Base-by-base conservation (phyloP, 2,797 vertebrate genomes). In the Manis javanica region DNA sequence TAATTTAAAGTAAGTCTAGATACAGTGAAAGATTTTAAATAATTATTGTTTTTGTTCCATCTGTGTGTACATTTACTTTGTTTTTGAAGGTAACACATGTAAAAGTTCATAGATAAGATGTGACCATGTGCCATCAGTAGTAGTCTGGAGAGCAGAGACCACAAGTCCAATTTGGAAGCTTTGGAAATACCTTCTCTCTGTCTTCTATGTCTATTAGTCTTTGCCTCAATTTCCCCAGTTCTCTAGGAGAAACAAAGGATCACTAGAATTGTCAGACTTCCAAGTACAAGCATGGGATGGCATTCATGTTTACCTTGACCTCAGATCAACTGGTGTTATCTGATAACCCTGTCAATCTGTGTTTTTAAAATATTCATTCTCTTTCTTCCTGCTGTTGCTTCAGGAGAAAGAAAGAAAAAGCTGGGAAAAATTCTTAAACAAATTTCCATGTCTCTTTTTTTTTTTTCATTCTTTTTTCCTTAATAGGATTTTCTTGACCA, bases 401-500 rank as follows among this genome's bases (percentile, higher is more conserved):
- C 64, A 92, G 11, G 81, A 66, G 42, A 93, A 87, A 86, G 14
- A 11, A 68, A 84, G 24, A 24, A 66, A 64, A 46, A 84, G 55
- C 3, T 39, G 24, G 66, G 81, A 63, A 77, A 89, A 37, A 23
- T 26, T 55, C 26, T 86, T 55, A 77, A 26, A 42, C 3, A 68
- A 94, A 82, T 86, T 94, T 95, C 59, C 31, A 63, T 69, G 42
- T 29, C 79, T 87, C 34, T 83, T 77, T 61, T 31, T 39, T 31
- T 39, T 51, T 74, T 55, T 96, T 57, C 49, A 63, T 95, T 91
- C 34, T 1, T 57, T 49, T 63, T 83, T 90, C 46, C 11, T 8
- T 74, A 89, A 89, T 74, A 77, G 39, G 42, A 88, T 87, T 95
- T 91, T 72, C 37, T 89, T 93, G 49, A 77, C 42, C 34, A 55